A percentile compares a stretch with the other conserved stretches of the same genome.
Evolutionary conservation across 2,113 vertebrate species (phyloP).

Genomic region (Manacus vitellinus): DNA sequence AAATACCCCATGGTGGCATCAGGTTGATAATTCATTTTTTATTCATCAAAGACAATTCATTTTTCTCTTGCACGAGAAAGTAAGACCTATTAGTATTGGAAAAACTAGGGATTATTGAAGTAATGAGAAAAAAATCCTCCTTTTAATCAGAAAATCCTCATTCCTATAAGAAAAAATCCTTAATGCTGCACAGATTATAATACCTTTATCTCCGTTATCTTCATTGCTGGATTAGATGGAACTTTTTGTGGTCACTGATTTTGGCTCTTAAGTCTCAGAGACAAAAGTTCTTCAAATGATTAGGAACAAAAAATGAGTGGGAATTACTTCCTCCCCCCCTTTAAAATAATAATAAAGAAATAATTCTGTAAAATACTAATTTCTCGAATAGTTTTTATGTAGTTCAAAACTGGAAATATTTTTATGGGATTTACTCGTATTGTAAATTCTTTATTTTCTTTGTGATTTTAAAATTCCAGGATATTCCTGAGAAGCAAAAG

Average conservation of each 20-base stretch:
- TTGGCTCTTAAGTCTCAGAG: neutral
- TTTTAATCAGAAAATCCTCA: neutral
- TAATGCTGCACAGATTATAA: neutral
- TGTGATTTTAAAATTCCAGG: neutral
- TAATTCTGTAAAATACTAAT: neutral
- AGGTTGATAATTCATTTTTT: neutral
- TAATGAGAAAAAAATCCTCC: neutral
- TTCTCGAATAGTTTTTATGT: neutral
- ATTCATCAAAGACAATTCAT: neutral
- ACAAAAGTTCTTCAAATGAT: neutral
- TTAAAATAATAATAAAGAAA: neutral
- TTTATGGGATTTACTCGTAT: neutral
- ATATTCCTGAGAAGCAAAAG: neutral
- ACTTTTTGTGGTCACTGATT: neutral
- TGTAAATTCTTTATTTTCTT: neutral
- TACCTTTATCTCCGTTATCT: neutral
- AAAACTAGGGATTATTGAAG: neutral
- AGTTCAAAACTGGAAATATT: neutral
- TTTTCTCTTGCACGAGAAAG: neutral
- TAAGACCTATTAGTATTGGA: neutral
- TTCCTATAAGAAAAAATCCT: neutral
- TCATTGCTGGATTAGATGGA: neutral
- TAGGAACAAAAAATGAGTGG: neutral
- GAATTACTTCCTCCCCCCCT: neutral
- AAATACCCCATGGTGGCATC: neutral